Base-by-base conservation (phyloP, 2,888 invertebrate species). In the Lasius fuliginosus region DNA sequence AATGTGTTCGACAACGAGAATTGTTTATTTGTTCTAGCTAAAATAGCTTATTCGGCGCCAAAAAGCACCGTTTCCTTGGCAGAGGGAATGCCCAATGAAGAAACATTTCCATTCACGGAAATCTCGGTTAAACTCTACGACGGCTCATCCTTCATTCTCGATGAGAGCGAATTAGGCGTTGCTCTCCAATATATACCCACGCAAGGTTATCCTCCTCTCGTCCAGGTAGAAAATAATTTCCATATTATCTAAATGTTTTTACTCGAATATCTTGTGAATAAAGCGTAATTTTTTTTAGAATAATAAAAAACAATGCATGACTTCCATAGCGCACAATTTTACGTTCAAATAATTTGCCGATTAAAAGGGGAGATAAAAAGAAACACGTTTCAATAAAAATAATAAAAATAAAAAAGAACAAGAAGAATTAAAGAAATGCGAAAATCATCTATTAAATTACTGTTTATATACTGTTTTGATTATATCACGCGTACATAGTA, bases 111-210 rank as follows among this genome's bases (percentile, higher is more conserved):
- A 0, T 97, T 97, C 93, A 95, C 96, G 84, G 96, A 96, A 53
- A 95, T 97, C n/a, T 95, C 95, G 40, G 92, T 97, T 58, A 95
- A 96, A 84, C 94, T 97, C 83, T 96, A 95, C 88, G 96, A 96
- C 84, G 97, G 97, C 0, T 95, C 95, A 0, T 93, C 93, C 0
- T 93, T 97, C 76, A 94, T 95, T 0, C 92, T 97, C 23, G 95
- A 96, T 65, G 97, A 96, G 0, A 94, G 95, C 64, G 96, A 96
- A 73, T 95, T 98, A 88, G 96, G 96, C 0, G 95, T 96, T 0
- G 97, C 97, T 0, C 95, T 98, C 79, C 98, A 98, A 93, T 98
- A 98, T 92, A 96, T 97, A 85, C 97, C 98, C 0, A 97, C 97
- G 3, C 96, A 96, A 91, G 98, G 98, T 96, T 97, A 93, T 64